These are phyloP conservation scores for Scolopax mira DNA, from an alignment of 2,113 vertebrate species.

Conservation along the genomic window DNA sequence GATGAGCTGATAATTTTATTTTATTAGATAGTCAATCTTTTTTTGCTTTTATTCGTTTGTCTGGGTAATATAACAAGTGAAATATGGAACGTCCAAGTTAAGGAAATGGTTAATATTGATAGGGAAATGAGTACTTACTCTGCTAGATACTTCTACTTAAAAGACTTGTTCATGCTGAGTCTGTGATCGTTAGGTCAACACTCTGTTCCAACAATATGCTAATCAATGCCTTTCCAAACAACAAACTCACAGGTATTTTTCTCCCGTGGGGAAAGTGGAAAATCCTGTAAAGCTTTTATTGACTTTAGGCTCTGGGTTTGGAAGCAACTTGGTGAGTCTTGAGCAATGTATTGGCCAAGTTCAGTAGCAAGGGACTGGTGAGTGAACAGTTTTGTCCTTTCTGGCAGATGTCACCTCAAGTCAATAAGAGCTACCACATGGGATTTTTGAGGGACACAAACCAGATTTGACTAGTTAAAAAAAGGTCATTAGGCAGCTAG, in stretches of 20 bases:
- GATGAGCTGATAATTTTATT: background rate
- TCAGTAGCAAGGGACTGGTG: background rate
- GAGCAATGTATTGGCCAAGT: background rate
- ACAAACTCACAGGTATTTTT: slow-evolving; percentile 6
- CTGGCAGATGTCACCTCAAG: background rate
- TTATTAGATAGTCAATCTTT: background rate
- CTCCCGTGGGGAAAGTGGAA: background rate
- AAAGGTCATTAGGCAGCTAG: background rate
- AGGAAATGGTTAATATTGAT: background rate
- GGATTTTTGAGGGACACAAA: background rate
- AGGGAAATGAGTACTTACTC: background rate
- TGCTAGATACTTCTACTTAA: background rate
- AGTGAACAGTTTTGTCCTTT: background rate
- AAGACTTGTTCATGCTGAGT: slow-evolving; percentile 3
- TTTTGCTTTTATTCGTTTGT: background rate
- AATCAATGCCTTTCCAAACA: slow-evolving; percentile 34
- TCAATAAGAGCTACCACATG: background rate
- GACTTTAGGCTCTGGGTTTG: background rate
- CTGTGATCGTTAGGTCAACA: slow-evolving; percentile 16
- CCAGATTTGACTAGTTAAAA: background rate
- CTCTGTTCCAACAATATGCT: slow-evolving; percentile 36
- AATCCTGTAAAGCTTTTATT: slow-evolving; percentile 31
- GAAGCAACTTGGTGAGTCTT: background rate
- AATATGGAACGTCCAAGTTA: background rate
- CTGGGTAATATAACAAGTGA: background rate